Evolutionary conservation across 2,888 invertebrate genomes (phyloP), one percentile per base, ranked within the genome.

Genomic region (Acronicta aceris): DNA sequence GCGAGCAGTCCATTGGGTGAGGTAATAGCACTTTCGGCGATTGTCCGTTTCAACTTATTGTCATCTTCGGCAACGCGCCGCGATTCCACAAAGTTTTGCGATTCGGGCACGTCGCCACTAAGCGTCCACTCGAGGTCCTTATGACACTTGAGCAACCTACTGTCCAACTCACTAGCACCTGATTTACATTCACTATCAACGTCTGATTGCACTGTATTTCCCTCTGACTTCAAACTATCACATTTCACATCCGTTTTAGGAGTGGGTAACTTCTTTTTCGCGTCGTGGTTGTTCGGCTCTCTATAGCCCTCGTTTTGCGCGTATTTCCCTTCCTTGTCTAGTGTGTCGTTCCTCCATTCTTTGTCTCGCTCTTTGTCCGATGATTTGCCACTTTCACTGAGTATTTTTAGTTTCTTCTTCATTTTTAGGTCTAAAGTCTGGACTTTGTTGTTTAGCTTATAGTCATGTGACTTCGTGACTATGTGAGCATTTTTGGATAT

Each of bases 1-100:
- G 91, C 89, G 54, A 95, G 89, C 64, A 96, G 93, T 41, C 96
- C 96, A 71, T 96, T 96, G 55, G 95, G 95, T 71, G 92, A 90
- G 78, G 90, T 88, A 77, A 89, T 87, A 68, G 91, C 90, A 89
- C 91, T 90, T 71, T 94, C 93, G 56, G 90, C 81, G 62, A 92
- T 88, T 81, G 95, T 88, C 88, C 95, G 89, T 89, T 95, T 86
- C 67, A 83, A 76, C 53, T 83, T 82, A 80, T 82, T 84, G 82
- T 85, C 87, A 51, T 76, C 76, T n/a, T 82, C 82, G 73, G 64
- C 83, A 73, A 65, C 73, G 51, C 70, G 74, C 48, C 72, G 57
- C 67, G 73, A 58, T 17, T 76, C 76, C 25, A 46, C 59, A 25
- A 65, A 65, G 30, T 54, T 53, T 47, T 56, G 71, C 12, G 58